These are phyloP conservation scores for Takifugu bimaculatus DNA, from an alignment of 2,113 vertebrate genomes.

Conservation along the genomic window DNA sequence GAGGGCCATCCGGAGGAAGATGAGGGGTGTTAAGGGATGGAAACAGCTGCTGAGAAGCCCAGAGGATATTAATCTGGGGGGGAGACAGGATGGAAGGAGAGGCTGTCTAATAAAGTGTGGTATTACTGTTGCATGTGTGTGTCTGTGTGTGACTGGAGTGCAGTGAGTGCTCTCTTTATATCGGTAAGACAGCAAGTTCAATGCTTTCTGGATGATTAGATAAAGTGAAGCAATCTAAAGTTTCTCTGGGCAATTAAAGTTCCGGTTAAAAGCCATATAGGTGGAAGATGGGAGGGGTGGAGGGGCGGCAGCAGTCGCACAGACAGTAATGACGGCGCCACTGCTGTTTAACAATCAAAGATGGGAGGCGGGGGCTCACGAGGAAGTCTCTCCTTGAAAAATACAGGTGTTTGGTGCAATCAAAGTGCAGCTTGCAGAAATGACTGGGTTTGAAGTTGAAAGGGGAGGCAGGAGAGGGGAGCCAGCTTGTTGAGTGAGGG, in stretches of 20 bases:
- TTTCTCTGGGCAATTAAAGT: conserved; percentile 60
- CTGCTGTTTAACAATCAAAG: conserved; percentile 78
- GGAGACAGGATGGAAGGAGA: conserved; percentile 70
- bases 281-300: conserved; percentile 63
- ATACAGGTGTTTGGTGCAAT: conserved; percentile 78
- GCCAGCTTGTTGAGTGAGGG: conserved; percentile 58
- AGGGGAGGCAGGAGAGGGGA: conserved; percentile 53
- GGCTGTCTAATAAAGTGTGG: conserved; percentile 64
- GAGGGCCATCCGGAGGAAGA: conserved; percentile 53
- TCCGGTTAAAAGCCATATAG: conserved; percentile 67
- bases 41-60: conserved; percentile 70
- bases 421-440: conserved; percentile 76
- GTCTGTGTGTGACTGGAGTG: conserved; percentile 12
- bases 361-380: conserved; percentile 70
- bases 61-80: conserved; percentile 68
- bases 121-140: conserved; percentile 60
- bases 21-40: conserved; percentile 68
- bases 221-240: conserved; percentile 57
- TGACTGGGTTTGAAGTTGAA: conserved; percentile 78
- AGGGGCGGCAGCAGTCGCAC: conserved; percentile 70
- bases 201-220: conserved; percentile 50
- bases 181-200: conserved; percentile 4
- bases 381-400: conserved; percentile 76
- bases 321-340: conserved; percentile 76
- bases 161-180: too few relatives aligned